phyloP scores from a whole-genome alignment of 2,888 invertebrate species.

The Yponomeuta cagnagella region DNA sequence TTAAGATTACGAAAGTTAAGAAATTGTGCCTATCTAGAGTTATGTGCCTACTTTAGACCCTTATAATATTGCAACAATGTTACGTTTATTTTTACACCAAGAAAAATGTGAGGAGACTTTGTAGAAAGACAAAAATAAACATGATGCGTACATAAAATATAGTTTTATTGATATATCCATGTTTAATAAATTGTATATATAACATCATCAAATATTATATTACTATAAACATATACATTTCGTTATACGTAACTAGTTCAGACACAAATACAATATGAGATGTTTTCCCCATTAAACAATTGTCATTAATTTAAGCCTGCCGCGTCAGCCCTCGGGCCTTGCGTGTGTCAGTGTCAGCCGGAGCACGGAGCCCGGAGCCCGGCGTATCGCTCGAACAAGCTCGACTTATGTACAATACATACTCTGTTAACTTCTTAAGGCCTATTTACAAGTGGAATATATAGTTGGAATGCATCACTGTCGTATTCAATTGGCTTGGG shows the following conservation, averaged over 20 bases:
- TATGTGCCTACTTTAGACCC: too few relatives aligned
- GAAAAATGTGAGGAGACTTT: constrained; percentile 21
- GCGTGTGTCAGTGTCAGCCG: neutral
- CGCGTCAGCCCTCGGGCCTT: constrained; percentile 23
- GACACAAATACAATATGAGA: constrained; percentile 76
- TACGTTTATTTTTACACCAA: constrained; percentile 20
- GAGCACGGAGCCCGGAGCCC: neutral
- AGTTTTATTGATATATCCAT: constrained; percentile 77
- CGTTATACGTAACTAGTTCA: constrained; percentile 73
- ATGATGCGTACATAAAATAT: constrained; percentile 74
- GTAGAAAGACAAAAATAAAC: constrained; percentile 55
- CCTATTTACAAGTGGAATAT: constrained; percentile 75
- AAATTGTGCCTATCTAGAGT: neutral
- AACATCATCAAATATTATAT: constrained; percentile 76
- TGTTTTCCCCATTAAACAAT: constrained; percentile 67
- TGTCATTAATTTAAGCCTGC: constrained; percentile 59
- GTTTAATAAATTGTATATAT: constrained; percentile 77
- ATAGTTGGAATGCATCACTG: constrained; percentile 71
- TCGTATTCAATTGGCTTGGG: constrained; percentile 52
- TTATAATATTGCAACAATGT: neutral
- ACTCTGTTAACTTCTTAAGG: constrained; percentile 46
- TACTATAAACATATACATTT: constrained; percentile 73
- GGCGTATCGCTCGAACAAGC: constrained; percentile 4
- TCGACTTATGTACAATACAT: constrained; percentile 2
- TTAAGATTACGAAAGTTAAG: neutral